phyloP scores from a whole-genome alignment of 2,888 invertebrate species.

The Acrobasis consociella region DNA sequence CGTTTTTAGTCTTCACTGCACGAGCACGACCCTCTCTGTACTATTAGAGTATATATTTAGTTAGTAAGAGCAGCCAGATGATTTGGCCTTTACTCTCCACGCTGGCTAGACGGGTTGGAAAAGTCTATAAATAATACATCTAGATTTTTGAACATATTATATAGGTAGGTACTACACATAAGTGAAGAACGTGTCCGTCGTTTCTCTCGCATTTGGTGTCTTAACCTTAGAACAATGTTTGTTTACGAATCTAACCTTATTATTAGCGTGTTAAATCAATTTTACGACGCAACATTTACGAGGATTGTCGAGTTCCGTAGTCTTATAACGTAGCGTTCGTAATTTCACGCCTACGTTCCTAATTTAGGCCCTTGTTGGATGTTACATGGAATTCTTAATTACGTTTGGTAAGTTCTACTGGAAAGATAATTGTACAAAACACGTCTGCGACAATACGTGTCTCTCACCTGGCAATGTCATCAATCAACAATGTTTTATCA shows the following conservation, averaged over 20 bases:
- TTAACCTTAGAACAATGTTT: conserved; percentile 6
- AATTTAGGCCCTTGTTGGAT: conserved; percentile 10
- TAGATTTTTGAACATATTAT: too few species aligned
- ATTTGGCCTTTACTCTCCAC: too few species aligned
- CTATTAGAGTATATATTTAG: too few species aligned
- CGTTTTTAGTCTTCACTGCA: too few species aligned
- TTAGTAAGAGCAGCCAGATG: too few species aligned
- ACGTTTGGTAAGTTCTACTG: background rate
- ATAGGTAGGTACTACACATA: too few species aligned
- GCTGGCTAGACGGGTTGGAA: too few species aligned
- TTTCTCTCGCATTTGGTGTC: conserved; percentile 11
- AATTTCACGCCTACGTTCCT: conserved; percentile 1
- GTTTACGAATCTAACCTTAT: conserved; percentile 7
- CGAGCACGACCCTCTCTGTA: too few species aligned
- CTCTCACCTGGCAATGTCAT: too few species aligned
- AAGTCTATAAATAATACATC: too few species aligned
- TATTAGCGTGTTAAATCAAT: conserved; percentile 17
- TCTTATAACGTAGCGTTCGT: conserved; percentile 1
- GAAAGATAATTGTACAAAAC: background rate
- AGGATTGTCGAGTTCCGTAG: background rate
- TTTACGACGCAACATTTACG: conserved; percentile 4
- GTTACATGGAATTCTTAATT: background rate
- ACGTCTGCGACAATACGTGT: background rate
- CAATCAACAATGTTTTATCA: too few species aligned
- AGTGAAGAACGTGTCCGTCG: too few species aligned